Evolutionary conservation across 2,888 invertebrate genomes (phyloP).

Genomic region (Chrysolina haemoptera): DNA sequence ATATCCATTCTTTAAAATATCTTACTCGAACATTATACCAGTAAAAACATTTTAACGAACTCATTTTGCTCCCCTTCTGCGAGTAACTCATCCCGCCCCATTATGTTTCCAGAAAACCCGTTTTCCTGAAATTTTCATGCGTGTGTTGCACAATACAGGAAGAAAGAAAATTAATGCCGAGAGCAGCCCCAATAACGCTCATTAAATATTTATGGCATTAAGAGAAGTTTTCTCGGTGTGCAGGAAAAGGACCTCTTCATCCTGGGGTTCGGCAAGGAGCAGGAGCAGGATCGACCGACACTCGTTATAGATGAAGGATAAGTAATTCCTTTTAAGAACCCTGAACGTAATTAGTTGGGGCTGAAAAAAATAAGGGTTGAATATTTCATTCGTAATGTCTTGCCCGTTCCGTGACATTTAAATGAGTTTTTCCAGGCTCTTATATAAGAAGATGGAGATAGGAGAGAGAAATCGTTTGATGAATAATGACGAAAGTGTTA

Average conservation of each 20-base stretch:
- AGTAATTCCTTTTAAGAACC: constrained; percentile 81
- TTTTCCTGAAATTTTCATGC: constrained; percentile 42
- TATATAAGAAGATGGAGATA: neutral
- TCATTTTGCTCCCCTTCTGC: constrained; percentile 1
- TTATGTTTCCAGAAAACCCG: constrained; percentile 30
- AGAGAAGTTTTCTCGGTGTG: constrained; percentile 50
- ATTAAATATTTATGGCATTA: constrained; percentile 58
- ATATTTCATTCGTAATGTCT: constrained; percentile 61
- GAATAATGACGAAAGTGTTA: neutral
- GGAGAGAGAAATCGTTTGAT: neutral
- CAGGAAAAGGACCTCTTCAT: constrained; percentile 40
- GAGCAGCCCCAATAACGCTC: constrained; percentile 52
- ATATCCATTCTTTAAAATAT: neutral
- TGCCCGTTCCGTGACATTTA: constrained; percentile 42
- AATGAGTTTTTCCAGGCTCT: constrained; percentile 31
- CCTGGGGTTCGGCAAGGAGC: constrained; percentile 27
- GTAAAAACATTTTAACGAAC: constrained; percentile 28
- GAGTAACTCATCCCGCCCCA: constrained; percentile 24
- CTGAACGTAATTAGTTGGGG: constrained; percentile 80
- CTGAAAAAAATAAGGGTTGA: constrained; percentile 74
- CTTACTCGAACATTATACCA: neutral
- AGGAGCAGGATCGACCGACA: constrained; percentile 50
- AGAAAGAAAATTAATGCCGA: constrained; percentile 50
- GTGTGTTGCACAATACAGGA: constrained; percentile 42
- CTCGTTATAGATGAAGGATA: constrained; percentile 71